Percentiles rank a stretch among this genome's conserved stretches.
Evolutionary conservation across 2,113 vertebrate genomes (phyloP).

Genomic region (Plestiodon gilberti): DNA sequence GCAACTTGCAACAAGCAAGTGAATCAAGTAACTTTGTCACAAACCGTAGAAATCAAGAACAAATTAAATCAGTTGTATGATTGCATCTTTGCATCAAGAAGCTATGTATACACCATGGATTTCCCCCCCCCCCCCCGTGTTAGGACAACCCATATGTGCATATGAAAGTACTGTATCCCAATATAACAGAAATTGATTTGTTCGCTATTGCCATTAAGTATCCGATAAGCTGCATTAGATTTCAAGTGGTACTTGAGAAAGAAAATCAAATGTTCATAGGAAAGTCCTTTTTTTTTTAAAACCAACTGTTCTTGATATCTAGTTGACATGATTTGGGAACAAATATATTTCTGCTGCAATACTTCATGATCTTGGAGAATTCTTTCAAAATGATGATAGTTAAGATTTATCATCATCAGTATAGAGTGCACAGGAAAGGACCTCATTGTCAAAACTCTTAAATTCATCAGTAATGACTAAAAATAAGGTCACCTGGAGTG

Average conservation of each 20-base stretch:
- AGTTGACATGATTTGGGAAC: background rate
- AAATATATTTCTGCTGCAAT: background rate
- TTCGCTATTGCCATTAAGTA: background rate
- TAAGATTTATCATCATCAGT: background rate
- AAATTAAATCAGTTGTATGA: background rate
- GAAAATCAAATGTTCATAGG: background rate
- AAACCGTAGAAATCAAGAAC: background rate
- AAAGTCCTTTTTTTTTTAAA: background rate
- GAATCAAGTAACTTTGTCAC: background rate
- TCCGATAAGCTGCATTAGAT: background rate
- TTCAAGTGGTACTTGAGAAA: background rate
- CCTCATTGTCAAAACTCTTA: background rate
- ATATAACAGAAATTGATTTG: background rate
- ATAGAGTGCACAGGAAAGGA: background rate
- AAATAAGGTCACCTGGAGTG: background rate
- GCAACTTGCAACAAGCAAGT: background rate
- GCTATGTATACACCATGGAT: background rate
- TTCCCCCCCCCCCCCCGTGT: background rate
- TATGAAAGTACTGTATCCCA: background rate
- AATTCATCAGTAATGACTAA: background rate
- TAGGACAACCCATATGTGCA: background rate
- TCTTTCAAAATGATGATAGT: background rate
- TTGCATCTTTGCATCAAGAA: background rate
- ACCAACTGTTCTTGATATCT: background rate
- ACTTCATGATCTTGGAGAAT: background rate